phyloP scores from a whole-genome alignment of 2,888 invertebrate species.

The Podabrus alpinus region DNA sequence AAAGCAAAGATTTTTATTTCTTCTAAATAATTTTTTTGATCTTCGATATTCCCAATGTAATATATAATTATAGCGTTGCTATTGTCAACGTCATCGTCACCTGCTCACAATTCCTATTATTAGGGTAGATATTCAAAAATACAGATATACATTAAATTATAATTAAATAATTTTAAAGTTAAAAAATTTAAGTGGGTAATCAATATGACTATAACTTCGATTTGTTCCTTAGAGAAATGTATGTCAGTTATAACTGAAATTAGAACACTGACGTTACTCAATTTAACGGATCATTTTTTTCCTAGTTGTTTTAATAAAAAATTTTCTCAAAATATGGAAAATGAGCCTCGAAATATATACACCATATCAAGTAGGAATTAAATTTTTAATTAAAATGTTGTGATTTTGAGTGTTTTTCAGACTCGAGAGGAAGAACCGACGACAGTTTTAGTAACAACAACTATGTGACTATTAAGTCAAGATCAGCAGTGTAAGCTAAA shows the following conservation, averaged over 20 bases:
- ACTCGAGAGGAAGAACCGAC: no score
- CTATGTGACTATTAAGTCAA: conserved; percentile 59
- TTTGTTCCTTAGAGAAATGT: conserved; percentile 24
- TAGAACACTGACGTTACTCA: conserved; percentile 24
- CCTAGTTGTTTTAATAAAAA: background rate
- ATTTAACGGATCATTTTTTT: background rate
- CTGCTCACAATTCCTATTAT: no score
- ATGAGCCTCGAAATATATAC: conserved; percentile 7
- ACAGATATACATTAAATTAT: conserved; percentile 6
- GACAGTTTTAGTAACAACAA: no score
- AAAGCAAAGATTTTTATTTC: no score
- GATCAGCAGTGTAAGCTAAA: conserved; percentile 56
- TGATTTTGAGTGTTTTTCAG: background rate
- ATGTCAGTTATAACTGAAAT: conserved; percentile 23
- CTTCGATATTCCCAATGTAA: no score
- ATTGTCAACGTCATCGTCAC: no score
- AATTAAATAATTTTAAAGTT: conserved; percentile 17
- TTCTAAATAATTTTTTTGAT: no score
- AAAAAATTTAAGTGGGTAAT: conserved; percentile 33
- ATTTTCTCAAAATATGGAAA: background rate
- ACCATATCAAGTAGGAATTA: conserved; percentile 16
- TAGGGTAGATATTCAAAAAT: background rate
- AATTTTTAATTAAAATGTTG: background rate
- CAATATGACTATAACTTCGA: conserved; percentile 38
- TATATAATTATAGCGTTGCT: no score